Base-by-base conservation (phyloP, 2,113 vertebrate genomes). In the Xenopus borealis region DNA sequence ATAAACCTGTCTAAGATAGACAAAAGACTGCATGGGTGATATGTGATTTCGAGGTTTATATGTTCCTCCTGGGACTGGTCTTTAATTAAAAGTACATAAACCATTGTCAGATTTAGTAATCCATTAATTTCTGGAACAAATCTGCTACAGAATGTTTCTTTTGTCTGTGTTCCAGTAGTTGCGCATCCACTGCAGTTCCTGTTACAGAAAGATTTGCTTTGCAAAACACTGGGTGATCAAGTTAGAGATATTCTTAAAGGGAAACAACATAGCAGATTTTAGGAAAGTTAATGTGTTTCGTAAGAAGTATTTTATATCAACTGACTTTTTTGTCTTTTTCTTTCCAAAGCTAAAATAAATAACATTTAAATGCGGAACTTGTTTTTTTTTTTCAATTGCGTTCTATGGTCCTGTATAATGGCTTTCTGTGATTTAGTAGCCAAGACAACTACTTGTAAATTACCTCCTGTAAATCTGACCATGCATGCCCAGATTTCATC, bases 1-100 rank as follows among this genome's bases (percentile, higher is more conserved):
- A 99, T 86, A 99, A 99, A 79, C 97, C 97, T 76, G 91, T 99
- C 79, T 99, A 93, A 93, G 68, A 77, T 58, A 75, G 61, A 58
- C 14, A 71, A 63, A 20, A 62, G 72, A 76, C 63, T 86, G 83
- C 85, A 83, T 85, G 73, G 62, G 46, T 82, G 75, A 66, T 72
- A 53, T 57, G 67, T 79, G 81, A 66, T 85, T 63, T 81, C 79
- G 79, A 86, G 74, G 77, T 86, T 81, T 87, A 82, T 83, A 81
- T 80, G 80, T 85, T 80, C 78, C 79, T 89, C 80, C 79, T 83
- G 80, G 80, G 79, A 85, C 19, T 87, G 83, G 85, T 82, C 66
- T 80, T 52, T 79, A n/a, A 81, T 84, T 85, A 78, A 82, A 80
- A 81, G 74, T 81, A 79, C 82, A 85, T 86, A 80, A 85, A 84